Evolutionary conservation across 2,888 invertebrate species (phyloP).

Genomic region (Carterocephalus palaemon): DNA sequence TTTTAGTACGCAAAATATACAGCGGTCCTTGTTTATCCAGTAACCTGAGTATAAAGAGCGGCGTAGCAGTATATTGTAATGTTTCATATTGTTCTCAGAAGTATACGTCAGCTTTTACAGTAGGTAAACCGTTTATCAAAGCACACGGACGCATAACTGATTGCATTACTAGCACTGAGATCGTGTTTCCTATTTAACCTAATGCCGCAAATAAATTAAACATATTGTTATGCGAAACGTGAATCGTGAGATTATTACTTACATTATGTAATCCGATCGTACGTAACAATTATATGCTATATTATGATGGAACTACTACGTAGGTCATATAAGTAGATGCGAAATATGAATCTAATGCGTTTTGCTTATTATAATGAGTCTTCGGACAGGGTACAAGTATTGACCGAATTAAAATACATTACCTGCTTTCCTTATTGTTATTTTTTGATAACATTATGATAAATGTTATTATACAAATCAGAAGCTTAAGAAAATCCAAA

Average conservation of each 20-base stretch:
- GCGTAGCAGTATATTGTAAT: background rate
- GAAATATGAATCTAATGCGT: too few relatives aligned
- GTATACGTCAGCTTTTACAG: slow-evolving; percentile 1
- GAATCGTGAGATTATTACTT: background rate
- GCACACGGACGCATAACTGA: background rate
- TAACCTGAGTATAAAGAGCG: background rate
- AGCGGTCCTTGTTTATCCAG: background rate
- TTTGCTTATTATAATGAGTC: too few relatives aligned
- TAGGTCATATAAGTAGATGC: too few relatives aligned
- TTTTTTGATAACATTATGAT: too few relatives aligned
- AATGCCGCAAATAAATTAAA: slow-evolving; percentile 9
- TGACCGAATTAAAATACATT: too few relatives aligned
- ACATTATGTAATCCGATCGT: slow-evolving; percentile 5
- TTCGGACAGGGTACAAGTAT: too few relatives aligned
- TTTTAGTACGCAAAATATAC: background rate
- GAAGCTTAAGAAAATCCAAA: too few relatives aligned
- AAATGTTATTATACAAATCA: too few relatives aligned
- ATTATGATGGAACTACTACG: too few relatives aligned
- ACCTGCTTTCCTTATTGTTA: too few relatives aligned
- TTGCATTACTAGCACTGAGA: background rate
- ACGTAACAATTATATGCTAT: slow-evolving; percentile 16
- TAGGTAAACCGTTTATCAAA: slow-evolving; percentile 7
- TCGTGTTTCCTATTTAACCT: slow-evolving; percentile 5
- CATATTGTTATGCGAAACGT: slow-evolving; percentile 1
- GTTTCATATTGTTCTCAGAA: slow-evolving; percentile 4